A percentile compares a stretch with the other conserved stretches of the same genome.
Evolutionary conservation across 2,888 invertebrate species (phyloP).

Genomic region (Euphydryas editha): DNA sequence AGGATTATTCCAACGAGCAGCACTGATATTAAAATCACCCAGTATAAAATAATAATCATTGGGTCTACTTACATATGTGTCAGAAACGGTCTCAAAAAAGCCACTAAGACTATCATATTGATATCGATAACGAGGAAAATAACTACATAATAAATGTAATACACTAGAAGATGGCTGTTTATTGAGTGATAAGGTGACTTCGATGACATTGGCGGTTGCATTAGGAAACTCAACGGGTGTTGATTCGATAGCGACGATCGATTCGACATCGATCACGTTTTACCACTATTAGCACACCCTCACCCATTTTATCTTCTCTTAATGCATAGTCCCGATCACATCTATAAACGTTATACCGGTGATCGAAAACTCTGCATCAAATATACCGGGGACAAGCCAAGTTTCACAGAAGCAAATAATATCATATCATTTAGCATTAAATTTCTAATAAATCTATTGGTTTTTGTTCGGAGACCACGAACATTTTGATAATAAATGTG

Average conservation of each 20-base stretch:
- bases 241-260: neutral
- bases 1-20: too few relatives aligned
- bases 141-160: neutral
- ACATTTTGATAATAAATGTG: too few relatives aligned
- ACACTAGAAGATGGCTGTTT: neutral
- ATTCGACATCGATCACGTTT: too few relatives aligned
- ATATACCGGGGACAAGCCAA: neutral
- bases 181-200: neutral
- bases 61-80: neutral
- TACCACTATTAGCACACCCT: neutral
- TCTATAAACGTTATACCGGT: neutral
- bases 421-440: conserved; percentile 2
- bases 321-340: neutral
- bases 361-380: neutral
- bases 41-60: neutral
- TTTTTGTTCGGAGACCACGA: too few relatives aligned
- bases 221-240: neutral
- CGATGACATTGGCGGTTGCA: neutral
- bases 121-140: neutral
- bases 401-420: neutral
- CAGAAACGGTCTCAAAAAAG: neutral
- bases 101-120: neutral
- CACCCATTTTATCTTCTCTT: neutral
- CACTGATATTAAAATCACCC: too few relatives aligned
- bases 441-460: too few relatives aligned